These are phyloP conservation scores for Antheraea assamensis DNA, from an alignment of 2,888 invertebrate genomes.

Conservation along the genomic window DNA sequence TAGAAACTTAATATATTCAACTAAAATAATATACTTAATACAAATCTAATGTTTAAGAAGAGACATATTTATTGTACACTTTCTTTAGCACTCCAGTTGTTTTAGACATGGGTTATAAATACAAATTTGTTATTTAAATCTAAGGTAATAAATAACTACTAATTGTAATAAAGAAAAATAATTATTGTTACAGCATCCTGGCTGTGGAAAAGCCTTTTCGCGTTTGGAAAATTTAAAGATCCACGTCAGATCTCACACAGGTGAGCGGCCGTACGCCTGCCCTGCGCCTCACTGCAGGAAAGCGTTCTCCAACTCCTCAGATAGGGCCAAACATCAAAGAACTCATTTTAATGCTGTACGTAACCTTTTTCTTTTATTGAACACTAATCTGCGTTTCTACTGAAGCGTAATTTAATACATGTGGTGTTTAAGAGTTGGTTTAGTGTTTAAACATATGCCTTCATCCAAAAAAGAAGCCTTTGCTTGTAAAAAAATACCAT, in stretches of 20 bases:
- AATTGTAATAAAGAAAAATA: not conserved
- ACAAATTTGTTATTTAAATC: no score
- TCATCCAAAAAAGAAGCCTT: no score
- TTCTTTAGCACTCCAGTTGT: no score
- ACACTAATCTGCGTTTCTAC: no score
- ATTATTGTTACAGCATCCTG: conserved; percentile 87
- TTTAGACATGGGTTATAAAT: no score
- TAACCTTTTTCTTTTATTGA: conserved; percentile 32
- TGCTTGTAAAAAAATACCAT: no score
- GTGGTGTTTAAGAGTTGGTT: no score
- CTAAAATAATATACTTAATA: not conserved
- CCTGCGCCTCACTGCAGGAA: conserved; percentile 96
- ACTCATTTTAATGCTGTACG: conserved; percentile 99
- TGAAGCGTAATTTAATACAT: no score
- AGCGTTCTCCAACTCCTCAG: conserved; percentile 99
- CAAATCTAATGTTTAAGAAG: not conserved
- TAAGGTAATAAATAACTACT: no score
- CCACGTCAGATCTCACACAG: conserved; percentile 97
- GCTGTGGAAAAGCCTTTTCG: conserved; percentile 97
- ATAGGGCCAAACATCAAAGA: conserved; percentile 98
- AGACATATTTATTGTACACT: no score
- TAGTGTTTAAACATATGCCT: no score
- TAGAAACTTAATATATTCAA: not conserved
- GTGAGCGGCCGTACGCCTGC: conserved; percentile 97
- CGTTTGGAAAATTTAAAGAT: conserved; percentile 98